phyloP scores from a whole-genome alignment of 2,113 vertebrate species.

The Leiothrix lutea region DNA sequence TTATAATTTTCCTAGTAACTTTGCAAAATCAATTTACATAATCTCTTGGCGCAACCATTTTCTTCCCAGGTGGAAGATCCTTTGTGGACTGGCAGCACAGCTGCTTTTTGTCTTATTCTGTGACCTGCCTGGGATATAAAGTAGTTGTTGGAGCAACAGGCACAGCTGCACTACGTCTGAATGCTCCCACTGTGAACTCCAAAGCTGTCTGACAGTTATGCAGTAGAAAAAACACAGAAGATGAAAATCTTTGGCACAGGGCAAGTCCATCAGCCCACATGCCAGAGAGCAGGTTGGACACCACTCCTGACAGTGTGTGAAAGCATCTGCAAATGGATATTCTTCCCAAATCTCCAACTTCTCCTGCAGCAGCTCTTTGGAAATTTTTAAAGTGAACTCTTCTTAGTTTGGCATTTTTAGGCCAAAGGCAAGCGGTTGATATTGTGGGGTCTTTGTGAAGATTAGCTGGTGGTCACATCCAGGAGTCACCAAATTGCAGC shows the following conservation, averaged over 20 bases:
- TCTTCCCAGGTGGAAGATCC: background rate
- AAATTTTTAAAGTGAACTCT: background rate
- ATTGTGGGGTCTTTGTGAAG: background rate
- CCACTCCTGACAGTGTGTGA: background rate
- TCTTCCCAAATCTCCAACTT: background rate
- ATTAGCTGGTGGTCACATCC: background rate
- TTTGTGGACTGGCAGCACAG: background rate
- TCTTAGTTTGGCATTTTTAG: background rate
- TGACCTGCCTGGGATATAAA: constrained; percentile 2
- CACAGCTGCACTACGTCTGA: background rate
- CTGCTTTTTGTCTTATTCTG: background rate
- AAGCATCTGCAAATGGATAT: background rate
- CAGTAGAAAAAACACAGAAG: background rate
- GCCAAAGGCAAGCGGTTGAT: background rate
- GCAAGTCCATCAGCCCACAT: background rate
- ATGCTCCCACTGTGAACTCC: background rate
- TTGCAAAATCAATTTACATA: background rate
- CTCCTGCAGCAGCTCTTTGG: background rate
- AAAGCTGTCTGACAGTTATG: background rate
- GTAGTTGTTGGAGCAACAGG: background rate
- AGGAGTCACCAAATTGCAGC: background rate
- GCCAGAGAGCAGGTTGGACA: background rate
- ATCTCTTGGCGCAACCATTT: background rate
- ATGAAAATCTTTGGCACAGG: background rate
- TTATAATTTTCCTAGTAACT: background rate